Percentiles rank a stretch among this genome's conserved stretches.
These are phyloP conservation scores for Thecocarcelia acutangulata DNA, from an alignment of 2,888 invertebrate genomes.

Conservation along the genomic window DNA sequence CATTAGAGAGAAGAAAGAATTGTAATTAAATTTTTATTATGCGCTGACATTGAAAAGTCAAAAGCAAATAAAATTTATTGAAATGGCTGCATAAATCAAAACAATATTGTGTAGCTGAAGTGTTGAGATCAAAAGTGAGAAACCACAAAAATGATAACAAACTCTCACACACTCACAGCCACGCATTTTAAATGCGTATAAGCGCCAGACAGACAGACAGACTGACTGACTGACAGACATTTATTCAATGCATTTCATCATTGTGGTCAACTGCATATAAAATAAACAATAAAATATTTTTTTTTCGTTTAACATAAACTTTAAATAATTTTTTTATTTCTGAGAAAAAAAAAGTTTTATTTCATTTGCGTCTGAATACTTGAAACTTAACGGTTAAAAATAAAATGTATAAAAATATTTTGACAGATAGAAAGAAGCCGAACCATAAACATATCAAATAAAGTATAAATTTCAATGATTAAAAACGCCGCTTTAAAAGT, in stretches of 20 bases:
- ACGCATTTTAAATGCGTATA: neutral
- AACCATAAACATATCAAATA: conserved; percentile 39
- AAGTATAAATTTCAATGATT: conserved; percentile 45
- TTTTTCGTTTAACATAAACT: conserved; percentile 41
- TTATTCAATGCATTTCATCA: neutral
- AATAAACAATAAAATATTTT: conserved; percentile 27
- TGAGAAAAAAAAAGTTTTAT: conserved; percentile 36
- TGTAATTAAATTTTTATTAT: conserved; percentile 32
- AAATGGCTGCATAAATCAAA: conserved; percentile 22
- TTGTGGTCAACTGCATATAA: conserved; percentile 1
- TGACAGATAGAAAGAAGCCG: conserved; percentile 17
- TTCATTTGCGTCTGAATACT: conserved; percentile 19
- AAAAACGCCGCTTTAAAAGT: conserved; percentile 45
- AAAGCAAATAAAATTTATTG: conserved; percentile 35
- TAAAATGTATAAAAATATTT: conserved; percentile 7
- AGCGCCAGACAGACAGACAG: neutral
- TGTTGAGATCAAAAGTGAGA: neutral
- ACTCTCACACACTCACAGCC: neutral
- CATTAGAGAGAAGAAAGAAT: conserved; percentile 4
- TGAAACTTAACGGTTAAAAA: conserved; percentile 32
- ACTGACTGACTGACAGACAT: neutral
- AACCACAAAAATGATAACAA: conserved; percentile 8
- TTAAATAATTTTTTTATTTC: conserved; percentile 50
- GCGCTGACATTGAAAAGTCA: conserved; percentile 61
- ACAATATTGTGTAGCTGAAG: conserved; percentile 11